Base-by-base conservation (phyloP, 2,113 vertebrate species). In the Lampris incognitus region DNA sequence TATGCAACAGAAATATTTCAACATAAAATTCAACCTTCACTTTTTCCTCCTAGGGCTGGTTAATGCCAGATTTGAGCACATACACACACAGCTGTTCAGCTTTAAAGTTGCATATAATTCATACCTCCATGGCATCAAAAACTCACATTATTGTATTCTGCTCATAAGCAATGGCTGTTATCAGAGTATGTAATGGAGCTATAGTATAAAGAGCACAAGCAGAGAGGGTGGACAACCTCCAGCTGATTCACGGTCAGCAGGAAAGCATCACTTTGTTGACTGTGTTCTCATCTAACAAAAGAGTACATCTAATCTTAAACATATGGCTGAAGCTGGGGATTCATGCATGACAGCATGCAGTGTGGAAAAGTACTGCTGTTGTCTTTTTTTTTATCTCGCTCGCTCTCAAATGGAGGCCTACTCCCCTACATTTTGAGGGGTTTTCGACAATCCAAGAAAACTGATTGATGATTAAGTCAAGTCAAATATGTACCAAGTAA, bases 261-360 rank as follows among this genome's bases (percentile, higher is more conserved):
- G 90, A 71, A 87, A 78, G 74, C 72, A 79, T 75, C 73, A 84
- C 76, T 73, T 69, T 89, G 85, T 87, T 89, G 86, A 89, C 86
- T 85, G 84, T 83, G 83, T 87, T 87, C 86, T 82, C 65, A 1
- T 82, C 85, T 63, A 73, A 87, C 83, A 85, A 80, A 84, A 87
- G 81, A 91, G 88, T 85, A 92, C 89, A 91, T 88, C 89, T 93
- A 93, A 93, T 91, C 78, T 84, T 78, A 90, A 92, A 92, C 90
- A 93, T 80, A 83, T 92, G 91, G 85, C 72, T 39, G 69, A 61
- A 65, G 74, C 57, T 24, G 10, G 64, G 77, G 79, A 90, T 81
- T 76, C 84, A 65, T 74, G 76, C 84, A 83, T 83, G 87, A 88
- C 81, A 81, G 77, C 79, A 75, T 74, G 81, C 69, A 84, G 66